phyloP scores from a whole-genome alignment of 2,113 vertebrate species.

The Engraulis encrasicolus region DNA sequence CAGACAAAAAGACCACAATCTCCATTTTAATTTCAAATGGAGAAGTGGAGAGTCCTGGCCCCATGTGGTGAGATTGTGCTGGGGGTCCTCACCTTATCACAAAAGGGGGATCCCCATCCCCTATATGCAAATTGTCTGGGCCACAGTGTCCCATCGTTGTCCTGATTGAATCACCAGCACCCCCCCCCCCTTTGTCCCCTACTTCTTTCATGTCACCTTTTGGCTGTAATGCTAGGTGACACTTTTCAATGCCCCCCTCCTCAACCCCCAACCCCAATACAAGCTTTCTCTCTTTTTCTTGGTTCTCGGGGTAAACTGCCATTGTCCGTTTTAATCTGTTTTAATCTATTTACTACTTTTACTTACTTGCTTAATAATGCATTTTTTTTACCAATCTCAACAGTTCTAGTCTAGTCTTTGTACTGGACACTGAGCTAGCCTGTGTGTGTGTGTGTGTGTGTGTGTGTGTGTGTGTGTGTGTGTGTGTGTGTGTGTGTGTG shows the following conservation, averaged over 20 bases:
- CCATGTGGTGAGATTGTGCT: not conserved
- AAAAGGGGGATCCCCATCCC: not conserved
- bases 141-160: not conserved
- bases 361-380: no score
- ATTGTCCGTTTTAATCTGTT: not conserved
- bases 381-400: no score
- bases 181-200: not conserved
- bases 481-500: slow-evolving; percentile 1
- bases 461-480: not conserved
- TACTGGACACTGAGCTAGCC: not conserved
- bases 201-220: not conserved
- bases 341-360: not conserved
- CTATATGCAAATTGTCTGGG: not conserved
- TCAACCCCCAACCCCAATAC: no score
- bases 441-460: not conserved
- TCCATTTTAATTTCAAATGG: not conserved
- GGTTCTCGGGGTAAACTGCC: no score
- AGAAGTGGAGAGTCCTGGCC: not conserved
- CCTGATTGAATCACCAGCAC: not conserved
- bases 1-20: not conserved
- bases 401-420: not conserved
- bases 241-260: not conserved
- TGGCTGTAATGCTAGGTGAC: not conserved
- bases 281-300: not conserved
- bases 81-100: not conserved